These are phyloP conservation scores for Rhabditoides inermis DNA, from an alignment of 2,888 invertebrate species.

Conservation along the genomic window DNA sequence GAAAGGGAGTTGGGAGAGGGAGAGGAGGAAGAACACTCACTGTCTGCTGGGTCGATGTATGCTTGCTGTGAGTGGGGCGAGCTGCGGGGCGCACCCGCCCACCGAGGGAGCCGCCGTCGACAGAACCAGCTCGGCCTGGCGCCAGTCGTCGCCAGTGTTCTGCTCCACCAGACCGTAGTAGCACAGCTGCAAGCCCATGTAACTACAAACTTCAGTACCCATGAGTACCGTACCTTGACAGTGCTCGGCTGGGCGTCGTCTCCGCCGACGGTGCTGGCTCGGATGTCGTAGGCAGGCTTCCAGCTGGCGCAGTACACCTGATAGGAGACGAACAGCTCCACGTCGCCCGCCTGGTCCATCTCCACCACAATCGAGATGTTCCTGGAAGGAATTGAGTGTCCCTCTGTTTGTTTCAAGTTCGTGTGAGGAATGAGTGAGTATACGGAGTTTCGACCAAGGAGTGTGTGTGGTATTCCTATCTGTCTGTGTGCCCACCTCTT, in stretches of 20 bases:
- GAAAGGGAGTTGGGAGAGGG: constrained; percentile 2
- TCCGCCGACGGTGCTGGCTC: constrained; percentile 50
- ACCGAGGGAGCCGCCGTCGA: constrained; percentile 55
- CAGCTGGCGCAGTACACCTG: constrained; percentile 54
- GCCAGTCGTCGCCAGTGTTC: constrained; percentile 55
- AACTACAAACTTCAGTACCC: background rate
- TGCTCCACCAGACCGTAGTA: constrained; percentile 55
- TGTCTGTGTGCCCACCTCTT: constrained; percentile 27
- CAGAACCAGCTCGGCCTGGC: constrained; percentile 52
- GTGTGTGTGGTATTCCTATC: too few species aligned
- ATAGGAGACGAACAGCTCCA: constrained; percentile 51
- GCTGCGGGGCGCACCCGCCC: constrained; percentile 53
- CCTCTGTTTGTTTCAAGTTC: background rate
- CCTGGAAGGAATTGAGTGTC: constrained; percentile 35
- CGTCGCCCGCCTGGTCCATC: constrained; percentile 36
- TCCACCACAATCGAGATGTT: constrained; percentile 52
- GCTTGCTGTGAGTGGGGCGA: constrained; percentile 41
- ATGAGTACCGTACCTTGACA: constrained; percentile 10
- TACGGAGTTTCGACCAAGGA: too few species aligned
- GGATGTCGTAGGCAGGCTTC: constrained; percentile 55
- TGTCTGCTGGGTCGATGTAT: constrained; percentile 11
- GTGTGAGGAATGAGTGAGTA: background rate
- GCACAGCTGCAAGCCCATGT: constrained; percentile 31
- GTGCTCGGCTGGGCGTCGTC: constrained; percentile 42
- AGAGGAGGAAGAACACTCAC: background rate